Evolutionary conservation across 2,113 vertebrate species (phyloP), one percentile per base, ranked within the genome.

Genomic region (Hymenochirus boettgeri): DNA sequence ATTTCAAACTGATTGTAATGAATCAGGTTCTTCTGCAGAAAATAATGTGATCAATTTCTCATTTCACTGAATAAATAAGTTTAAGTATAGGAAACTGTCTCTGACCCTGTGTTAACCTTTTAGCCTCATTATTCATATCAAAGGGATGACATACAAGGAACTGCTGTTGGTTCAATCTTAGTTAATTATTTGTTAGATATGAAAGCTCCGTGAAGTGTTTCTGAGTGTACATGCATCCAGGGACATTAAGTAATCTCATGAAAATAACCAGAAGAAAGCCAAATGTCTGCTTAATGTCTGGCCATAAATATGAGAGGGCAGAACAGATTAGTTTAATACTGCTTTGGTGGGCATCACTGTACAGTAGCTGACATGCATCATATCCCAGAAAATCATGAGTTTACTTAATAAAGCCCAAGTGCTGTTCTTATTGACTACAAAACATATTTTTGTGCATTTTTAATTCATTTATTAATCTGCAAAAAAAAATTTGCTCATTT

Each of bases 1-100:
- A 96, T 97, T 95, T 85, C 66, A 23, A 86, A 78, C 89, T 93
- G 93, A 97, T 96, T 93, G 93, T 91, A 92, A 98, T 95, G 89
- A 99, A 98, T 97, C 93, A 93, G 92, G 83, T 83, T 87, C 86
- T 89, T 88, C 91, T 92, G 84, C 90, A 90, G 82, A 81, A 93
- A 92, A 93, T 97, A 93, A 97, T 91, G 91, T 95, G 94, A 98
- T 98, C 94, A 98, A 97, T 97, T 96, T 95, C 94, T 94, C 94
- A 94, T 97, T 96, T 92, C 90, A 72, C 89, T 92, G 92, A 94
- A 98, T 96, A 96, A 97, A 97, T 98, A 94, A 93, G 89, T 86
- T 85, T 87, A 85, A 87, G 89, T 89, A 92, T 84, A 83, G 89
- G 90, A 85, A 91, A 79, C 83, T 80, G 78, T 80, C 85, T 77